Evolutionary conservation across 1,140 invertebrate genomes (phyloP).

Genomic region (Saccostrea glomerata): DNA sequence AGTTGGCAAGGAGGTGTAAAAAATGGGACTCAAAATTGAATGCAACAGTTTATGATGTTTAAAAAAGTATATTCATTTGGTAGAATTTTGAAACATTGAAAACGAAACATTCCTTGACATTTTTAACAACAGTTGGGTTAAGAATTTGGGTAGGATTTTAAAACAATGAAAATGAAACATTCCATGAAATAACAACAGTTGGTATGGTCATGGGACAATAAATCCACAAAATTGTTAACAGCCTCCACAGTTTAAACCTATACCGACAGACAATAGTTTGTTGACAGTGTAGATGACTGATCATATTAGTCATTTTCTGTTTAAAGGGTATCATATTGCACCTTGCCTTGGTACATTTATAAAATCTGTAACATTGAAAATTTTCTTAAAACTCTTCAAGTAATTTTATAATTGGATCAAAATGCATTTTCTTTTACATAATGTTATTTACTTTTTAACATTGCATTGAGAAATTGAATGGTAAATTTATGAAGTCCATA

Average conservation of each 20-base stretch:
- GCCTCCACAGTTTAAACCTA: neutral
- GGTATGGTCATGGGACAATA: neutral
- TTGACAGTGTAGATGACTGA: neutral
- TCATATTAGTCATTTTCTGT: neutral
- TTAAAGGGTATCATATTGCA: neutral
- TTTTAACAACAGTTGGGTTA: neutral
- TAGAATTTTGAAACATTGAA: conserved; percentile 3
- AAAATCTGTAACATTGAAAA: neutral
- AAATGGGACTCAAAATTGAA: neutral
- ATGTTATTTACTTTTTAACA: too few relatives aligned
- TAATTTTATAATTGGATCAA: too few relatives aligned
- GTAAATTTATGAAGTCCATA: neutral
- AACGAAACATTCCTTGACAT: neutral
- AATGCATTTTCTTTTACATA: too few relatives aligned
- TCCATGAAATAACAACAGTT: neutral
- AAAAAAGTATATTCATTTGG: neutral
- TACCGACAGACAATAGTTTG: neutral
- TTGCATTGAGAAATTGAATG: neutral
- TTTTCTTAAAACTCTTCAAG: too few relatives aligned
- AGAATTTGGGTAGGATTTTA: neutral
- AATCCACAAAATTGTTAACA: neutral
- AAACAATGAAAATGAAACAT: neutral
- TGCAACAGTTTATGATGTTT: neutral
- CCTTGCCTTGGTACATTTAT: neutral
- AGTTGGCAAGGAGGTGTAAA: neutral